Evolutionary conservation across 2,888 invertebrate genomes (phyloP), one percentile per base, ranked within the genome.

Genomic region (Agrotis exclamationis): DNA sequence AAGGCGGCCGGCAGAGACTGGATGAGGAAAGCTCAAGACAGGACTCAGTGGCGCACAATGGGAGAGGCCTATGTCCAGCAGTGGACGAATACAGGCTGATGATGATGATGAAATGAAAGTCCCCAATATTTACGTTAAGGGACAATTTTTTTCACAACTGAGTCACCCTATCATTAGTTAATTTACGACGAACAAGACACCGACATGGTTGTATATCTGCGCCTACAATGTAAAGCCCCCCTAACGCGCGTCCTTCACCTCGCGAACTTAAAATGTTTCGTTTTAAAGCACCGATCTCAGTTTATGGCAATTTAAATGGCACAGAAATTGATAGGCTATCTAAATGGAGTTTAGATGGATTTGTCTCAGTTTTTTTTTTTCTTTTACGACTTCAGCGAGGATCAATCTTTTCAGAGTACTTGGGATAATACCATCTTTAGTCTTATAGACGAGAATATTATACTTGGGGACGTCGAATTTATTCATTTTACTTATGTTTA

Each of bases 271-370:
- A 84, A 84, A 79, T 85, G 83, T 84, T 85, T 85, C 73, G 76
- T 79, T 83, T 83, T 80, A 83, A 83, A 81, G 71, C 63, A 65
- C 73, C 76, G 85, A 85, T 82, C 73, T 67, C 60, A 75, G 70
- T 85, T 85, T 84, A 85, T 74, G 45, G 78, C 80, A 62, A 80
- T 77, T 79, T 80, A 78, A 82, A 82, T 83, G 80, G 78, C 60
- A 72, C 59, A 78, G 70, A 85, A 85, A 85, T 85, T 84, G 82
- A 82, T 84, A 77, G 82, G 75, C 80, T 80, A 80, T 80, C 76
- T 76, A 64, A 80, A 82, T 84, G 65, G 70, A 75, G 69, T 74
- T 82, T 51, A 60, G 57, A 76, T 65, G 72, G 71, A 83, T 80
- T 72, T 74, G 74, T 67, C 24, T 82, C 28, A 70, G 54, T 53